These are phyloP conservation scores for Steatocranus sp. DNA, from an alignment of 2,797 vertebrate genomes.

Conservation along the genomic window DNA sequence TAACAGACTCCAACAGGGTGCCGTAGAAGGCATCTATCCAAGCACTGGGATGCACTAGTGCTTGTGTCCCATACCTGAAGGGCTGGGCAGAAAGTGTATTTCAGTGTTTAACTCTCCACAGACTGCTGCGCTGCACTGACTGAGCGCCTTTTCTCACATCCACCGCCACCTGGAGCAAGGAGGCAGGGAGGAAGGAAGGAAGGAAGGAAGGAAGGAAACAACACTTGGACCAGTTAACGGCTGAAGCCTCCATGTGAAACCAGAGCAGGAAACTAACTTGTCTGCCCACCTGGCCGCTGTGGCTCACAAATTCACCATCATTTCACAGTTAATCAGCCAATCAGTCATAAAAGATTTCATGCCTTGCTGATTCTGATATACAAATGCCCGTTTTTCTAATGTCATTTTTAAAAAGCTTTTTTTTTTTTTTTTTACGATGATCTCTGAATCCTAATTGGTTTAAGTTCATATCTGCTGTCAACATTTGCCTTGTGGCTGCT, in stretches of 20 bases:
- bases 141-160: slow-evolving; percentile 90
- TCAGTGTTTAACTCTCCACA: slow-evolving; percentile 94
- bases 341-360: not conserved
- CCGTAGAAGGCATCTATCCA: slow-evolving; percentile 26
- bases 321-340: not conserved
- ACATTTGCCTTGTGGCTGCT: slow-evolving; percentile 11
- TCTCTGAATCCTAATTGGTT: not conserved
- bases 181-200: slow-evolving; percentile 58
- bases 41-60: slow-evolving; percentile 63
- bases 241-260: slow-evolving; percentile 19
- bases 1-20: not conserved
- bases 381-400: not conserved
- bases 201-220: slow-evolving; percentile 53
- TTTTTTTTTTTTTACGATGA: not conserved
- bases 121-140: slow-evolving; percentile 91
- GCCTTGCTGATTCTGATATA: not conserved
- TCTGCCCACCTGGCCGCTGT: not conserved
- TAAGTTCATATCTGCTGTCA: not conserved
- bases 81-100: slow-evolving; percentile 63
- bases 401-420: not conserved
- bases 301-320: not conserved
- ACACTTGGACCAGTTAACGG: slow-evolving; percentile 56
- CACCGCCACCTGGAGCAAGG: slow-evolving; percentile 80
- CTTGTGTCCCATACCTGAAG: slow-evolving; percentile 73
- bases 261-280: slow-evolving; percentile 41